A percentile compares a stretch with the other conserved stretches of the same genome.
Evolutionary conservation across 2,797 vertebrate genomes (phyloP).

Genomic region (Mormyrus proboscirostris): DNA sequence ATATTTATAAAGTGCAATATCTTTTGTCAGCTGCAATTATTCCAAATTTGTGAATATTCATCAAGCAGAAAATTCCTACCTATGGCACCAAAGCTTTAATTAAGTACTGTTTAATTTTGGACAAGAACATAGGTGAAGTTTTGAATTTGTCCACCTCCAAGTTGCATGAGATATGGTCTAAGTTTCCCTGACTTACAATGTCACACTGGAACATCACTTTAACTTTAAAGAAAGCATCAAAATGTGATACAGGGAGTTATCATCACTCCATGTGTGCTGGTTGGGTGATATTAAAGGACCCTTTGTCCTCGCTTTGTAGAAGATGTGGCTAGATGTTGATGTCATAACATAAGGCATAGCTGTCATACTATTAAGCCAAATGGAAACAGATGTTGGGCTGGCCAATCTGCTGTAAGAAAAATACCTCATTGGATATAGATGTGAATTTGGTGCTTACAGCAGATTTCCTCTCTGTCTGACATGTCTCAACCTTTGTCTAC

Average conservation of each 20-base stretch:
- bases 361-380: not conserved
- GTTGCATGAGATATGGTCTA: not conserved
- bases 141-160: not conserved
- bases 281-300: not conserved
- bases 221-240: not conserved
- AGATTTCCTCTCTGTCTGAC: not conserved
- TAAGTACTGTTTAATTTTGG: not conserved
- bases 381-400: not conserved
- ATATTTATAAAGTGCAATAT: not conserved
- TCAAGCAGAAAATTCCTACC: not conserved
- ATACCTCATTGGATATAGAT: not conserved
- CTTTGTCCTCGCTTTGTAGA: not conserved
- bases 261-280: not conserved
- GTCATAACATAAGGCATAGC: not conserved
- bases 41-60: not conserved
- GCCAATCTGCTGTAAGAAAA: not conserved
- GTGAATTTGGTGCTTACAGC: not conserved
- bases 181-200: not conserved
- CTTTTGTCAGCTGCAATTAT: not conserved
- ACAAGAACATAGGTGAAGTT: not conserved
- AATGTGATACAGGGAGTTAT: not conserved
- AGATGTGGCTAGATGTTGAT: not conserved
- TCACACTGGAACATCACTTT: not conserved
- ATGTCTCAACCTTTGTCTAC: conserved; percentile 41
- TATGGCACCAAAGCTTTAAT: not conserved